Evolutionary conservation across 2,113 vertebrate genomes (phyloP).

Genomic region (Rhinichthys klamathensis): DNA sequence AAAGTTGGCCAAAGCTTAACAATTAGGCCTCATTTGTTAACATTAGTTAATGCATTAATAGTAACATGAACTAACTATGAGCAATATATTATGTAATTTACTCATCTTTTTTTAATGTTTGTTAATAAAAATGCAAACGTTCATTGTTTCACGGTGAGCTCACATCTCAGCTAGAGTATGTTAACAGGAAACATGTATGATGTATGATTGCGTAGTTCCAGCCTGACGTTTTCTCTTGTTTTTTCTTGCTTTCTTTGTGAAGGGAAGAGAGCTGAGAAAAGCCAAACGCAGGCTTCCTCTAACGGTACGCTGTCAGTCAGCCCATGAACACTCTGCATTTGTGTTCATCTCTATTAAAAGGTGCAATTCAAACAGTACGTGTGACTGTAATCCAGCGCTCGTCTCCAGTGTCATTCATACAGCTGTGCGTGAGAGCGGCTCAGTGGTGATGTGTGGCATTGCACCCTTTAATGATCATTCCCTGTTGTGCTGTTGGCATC

Average conservation of each 20-base stretch:
- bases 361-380: constrained; percentile 67
- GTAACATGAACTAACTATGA: too few species aligned
- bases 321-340: constrained; percentile 65
- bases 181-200: background rate
- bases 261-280: constrained; percentile 78
- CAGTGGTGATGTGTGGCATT: constrained; percentile 50
- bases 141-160: background rate
- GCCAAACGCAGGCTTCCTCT: constrained; percentile 74
- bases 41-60: too few species aligned
- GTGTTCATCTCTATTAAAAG: constrained; percentile 73
- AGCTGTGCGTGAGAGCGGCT: background rate
- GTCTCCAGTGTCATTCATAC: background rate
- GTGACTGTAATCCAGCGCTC: background rate
- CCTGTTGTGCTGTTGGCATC: constrained; percentile 46
- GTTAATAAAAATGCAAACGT: too few species aligned
- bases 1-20: background rate
- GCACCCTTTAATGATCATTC: constrained; percentile 77
- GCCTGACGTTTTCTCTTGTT: constrained; percentile 66
- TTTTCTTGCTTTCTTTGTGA: constrained; percentile 58
- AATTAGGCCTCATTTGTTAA: too few species aligned
- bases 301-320: constrained; percentile 76
- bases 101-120: too few species aligned
- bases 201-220: constrained; percentile 19
- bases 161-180: background rate
- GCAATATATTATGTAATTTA: too few species aligned